Base-by-base conservation (phyloP, 2,797 vertebrate genomes). In the Hoplostethus mediterraneus region DNA sequence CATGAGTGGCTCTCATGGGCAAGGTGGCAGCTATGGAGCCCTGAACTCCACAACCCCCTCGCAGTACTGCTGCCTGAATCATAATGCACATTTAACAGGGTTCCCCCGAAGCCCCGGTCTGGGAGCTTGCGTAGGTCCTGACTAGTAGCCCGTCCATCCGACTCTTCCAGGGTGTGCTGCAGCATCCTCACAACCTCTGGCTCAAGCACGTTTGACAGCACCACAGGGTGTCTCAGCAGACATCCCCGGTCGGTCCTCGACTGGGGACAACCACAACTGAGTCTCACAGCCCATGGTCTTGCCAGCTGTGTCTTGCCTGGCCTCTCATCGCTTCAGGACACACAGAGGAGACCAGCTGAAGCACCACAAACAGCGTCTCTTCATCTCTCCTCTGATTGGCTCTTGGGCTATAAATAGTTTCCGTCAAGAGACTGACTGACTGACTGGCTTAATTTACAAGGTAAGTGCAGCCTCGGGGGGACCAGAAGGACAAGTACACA, bases 361-460 rank as follows among this genome's bases (percentile, higher is more conserved):
- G 56, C 55, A 60, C 63, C 76, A 73, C 60, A 68, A 81, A 69
- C 66, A 40, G n/a, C 51, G 77, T 73, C 74, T 86, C 75, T 75
- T 30, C 83, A 87, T 84, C 74, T 61, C 56, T 89, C 80, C 79
- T 74, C 72, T 91, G 91, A 93, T 93, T 94, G 86, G 86, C 71
- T 71, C 42, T 4, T 21, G 56, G 70, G 81, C 82, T 91, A 91
- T 85, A 91, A 91, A 93, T 93, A 93, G 88, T 66, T 71, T 79
- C 79, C 69, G 79, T 90, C 83, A 88, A 31, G 5, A 67, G 84
- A 83, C 81, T 87, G 83, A 87, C 91, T 91, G 90, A 21, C 21
- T n/a, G n/a, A 77, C 75, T 90, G 75, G 77, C 79, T 87, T 89
- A 77, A 82, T 80, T 87, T 91, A 84, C 81, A 90, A 89, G 86